Evolutionary conservation across 2,113 vertebrate genomes (phyloP), one percentile per base, ranked within the genome.

Genomic region (Pungitius pungitius): DNA sequence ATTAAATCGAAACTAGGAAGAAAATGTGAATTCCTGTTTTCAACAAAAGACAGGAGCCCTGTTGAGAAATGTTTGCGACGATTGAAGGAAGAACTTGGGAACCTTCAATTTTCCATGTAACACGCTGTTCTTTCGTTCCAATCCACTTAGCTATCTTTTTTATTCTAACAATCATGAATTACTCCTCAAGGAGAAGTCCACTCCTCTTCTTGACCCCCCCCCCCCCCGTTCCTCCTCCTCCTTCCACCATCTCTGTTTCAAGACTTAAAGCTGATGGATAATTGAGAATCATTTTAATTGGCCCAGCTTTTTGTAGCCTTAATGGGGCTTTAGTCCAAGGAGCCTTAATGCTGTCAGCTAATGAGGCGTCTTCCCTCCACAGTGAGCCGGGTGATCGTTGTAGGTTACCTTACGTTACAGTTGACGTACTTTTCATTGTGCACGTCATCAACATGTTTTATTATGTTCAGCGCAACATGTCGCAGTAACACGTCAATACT

Each of bases 1-100:
- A 78, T 68, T 4, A 57, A 73, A 54, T 61, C 27, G n/a, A 64
- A 58, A 35, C 33, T 35, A 35, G 33, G 51, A 40, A 80, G 45
- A 59, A 35, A 8, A 30, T 3, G 75, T 42, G 6, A 57, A 49
- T 67, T 59, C 17, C 10, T 75, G 61, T 63, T 24, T 45, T 61
- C 33, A 64, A 47, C 15, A 42, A 30, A 71, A 11, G 22, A 49
- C 12, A 39, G 20, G 20, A 65, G 13, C 20, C n/a, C 33, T 75
- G 40, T 70, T 61, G 22, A 37, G 18, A 59, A 43, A 3, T 27
- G 11, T 70, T 27, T 24, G 11, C 3, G 22, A 8, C 45, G 11
- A 65, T 69, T 51, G 18, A 63, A 58, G 11, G 40, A 54, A 42
- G 51, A 43, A 59, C 14, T 12, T 7, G 27, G 22, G 42, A 30